phyloP scores from a whole-genome alignment of 2,888 invertebrate genomes.

The Scrobipalpa atriplicella region DNA sequence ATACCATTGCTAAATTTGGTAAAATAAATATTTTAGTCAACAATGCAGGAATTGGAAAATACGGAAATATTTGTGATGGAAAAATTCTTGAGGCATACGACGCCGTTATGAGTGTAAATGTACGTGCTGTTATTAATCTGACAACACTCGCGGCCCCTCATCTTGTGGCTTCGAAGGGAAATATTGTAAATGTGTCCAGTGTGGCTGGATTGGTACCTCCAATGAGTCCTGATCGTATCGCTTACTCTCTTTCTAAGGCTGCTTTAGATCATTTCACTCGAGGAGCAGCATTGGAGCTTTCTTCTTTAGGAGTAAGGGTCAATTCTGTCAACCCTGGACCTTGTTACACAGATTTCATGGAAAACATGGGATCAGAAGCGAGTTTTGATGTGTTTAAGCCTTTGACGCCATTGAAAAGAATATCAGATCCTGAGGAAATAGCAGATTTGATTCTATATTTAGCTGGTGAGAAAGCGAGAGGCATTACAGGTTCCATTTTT shows the following conservation, averaged over 20 bases:
- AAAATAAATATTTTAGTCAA: constrained; percentile 54
- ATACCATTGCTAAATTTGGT: constrained; percentile 47
- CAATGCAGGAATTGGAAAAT: constrained; percentile 46
- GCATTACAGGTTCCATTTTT: constrained; percentile 43
- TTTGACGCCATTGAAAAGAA: constrained; percentile 33
- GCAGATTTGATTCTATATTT: constrained; percentile 41
- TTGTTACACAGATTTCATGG: constrained; percentile 66
- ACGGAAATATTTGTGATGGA: constrained; percentile 37
- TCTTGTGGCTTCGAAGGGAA: constrained; percentile 50
- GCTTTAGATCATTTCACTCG: constrained; percentile 89
- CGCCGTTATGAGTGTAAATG: constrained; percentile 46
- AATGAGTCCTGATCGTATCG: not conserved
- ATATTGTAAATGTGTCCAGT: constrained; percentile 58
- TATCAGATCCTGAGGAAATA: constrained; percentile 41
- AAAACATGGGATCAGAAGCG: constrained; percentile 58
- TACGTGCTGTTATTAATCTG: constrained; percentile 45
- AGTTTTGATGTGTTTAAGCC: constrained; percentile 63
- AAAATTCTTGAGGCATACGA: constrained; percentile 48
- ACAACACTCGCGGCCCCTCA: constrained; percentile 48
- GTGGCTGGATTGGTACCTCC: constrained; percentile 33
- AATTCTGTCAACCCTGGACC: constrained; percentile 90
- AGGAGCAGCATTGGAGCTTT: constrained; percentile 85
- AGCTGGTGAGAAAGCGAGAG: constrained; percentile 41
- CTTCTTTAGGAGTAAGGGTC: constrained; percentile 82
- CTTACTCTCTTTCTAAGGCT: constrained; percentile 87